Conservation (phyloP, 2,888 invertebrate genomes). For the Dicycla oo region DNA sequence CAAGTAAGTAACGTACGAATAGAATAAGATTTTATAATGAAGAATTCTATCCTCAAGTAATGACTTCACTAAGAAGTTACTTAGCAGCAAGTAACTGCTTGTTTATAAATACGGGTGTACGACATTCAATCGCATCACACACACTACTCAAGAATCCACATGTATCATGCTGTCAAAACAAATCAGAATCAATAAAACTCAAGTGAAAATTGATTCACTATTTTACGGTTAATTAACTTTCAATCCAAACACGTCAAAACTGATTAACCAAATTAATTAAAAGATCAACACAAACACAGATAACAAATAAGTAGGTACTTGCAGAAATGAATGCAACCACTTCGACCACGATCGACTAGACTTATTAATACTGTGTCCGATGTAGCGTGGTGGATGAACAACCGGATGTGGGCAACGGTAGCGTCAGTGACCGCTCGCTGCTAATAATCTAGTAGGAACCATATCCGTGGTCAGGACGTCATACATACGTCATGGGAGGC, state of each 20-base stretch:
- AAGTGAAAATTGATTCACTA: background rate
- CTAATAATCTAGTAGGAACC: conserved; percentile 58
- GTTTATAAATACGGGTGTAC: no score
- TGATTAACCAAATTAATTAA: background rate
- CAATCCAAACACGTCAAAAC: conserved; percentile 18
- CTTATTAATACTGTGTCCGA: conserved; percentile 58
- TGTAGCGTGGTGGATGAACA: conserved; percentile 18
- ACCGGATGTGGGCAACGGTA: conserved; percentile 49
- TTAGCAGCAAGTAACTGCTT: no score
- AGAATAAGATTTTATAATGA: no score
- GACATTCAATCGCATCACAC: background rate
- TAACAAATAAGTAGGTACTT: conserved; percentile 13
- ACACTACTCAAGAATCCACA: background rate
- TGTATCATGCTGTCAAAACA: background rate
- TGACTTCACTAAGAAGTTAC: no score
- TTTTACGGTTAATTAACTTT: background rate
- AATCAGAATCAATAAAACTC: background rate
- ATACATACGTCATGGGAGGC: conserved; percentile 45
- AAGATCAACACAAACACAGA: background rate
- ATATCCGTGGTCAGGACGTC: conserved; percentile 55
- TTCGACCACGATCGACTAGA: conserved; percentile 49
- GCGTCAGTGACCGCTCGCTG: conserved; percentile 39
- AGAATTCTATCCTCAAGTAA: no score
- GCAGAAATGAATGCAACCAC: conserved; percentile 48
- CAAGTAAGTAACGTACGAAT: no score